Percentiles rank a stretch among this genome's conserved stretches.
These are phyloP conservation scores for Strix occidentalis DNA, from an alignment of 2,797 vertebrate species.

Conservation along the genomic window DNA sequence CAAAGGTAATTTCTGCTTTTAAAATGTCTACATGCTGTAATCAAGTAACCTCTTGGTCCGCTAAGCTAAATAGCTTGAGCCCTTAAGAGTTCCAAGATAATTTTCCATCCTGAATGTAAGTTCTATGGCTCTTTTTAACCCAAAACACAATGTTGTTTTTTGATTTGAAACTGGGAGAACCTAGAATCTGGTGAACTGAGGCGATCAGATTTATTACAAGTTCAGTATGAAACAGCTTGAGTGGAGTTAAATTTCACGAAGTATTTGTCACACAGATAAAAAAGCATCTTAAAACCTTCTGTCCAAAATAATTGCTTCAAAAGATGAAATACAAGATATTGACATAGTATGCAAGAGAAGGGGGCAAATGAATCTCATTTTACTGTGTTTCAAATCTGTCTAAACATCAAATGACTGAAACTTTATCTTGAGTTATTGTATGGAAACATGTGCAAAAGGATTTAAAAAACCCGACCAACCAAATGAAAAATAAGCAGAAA, in stretches of 20 bases:
- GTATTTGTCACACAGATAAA: background rate
- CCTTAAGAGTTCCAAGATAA: background rate
- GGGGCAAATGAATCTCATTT: background rate
- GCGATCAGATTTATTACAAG: background rate
- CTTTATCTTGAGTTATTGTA: background rate
- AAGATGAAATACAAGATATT: background rate
- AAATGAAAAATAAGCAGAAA: background rate
- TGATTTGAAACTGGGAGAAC: background rate
- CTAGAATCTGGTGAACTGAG: background rate
- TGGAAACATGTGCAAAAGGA: background rate
- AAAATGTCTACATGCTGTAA: background rate
- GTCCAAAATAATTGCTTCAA: background rate
- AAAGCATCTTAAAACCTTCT: background rate
- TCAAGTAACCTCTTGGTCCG: background rate
- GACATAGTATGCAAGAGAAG: background rate
- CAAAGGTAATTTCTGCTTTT: background rate
- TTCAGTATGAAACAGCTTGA: background rate
- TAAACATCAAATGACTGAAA: background rate
- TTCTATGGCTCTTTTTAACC: background rate
- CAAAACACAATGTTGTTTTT: background rate
- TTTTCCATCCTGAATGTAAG: background rate
- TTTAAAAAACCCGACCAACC: background rate
- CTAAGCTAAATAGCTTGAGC: background rate
- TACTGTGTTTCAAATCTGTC: background rate
- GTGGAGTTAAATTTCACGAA: background rate